These are phyloP conservation scores for Pampusana beccarii DNA, from an alignment of 2,113 vertebrate genomes.

Conservation along the genomic window DNA sequence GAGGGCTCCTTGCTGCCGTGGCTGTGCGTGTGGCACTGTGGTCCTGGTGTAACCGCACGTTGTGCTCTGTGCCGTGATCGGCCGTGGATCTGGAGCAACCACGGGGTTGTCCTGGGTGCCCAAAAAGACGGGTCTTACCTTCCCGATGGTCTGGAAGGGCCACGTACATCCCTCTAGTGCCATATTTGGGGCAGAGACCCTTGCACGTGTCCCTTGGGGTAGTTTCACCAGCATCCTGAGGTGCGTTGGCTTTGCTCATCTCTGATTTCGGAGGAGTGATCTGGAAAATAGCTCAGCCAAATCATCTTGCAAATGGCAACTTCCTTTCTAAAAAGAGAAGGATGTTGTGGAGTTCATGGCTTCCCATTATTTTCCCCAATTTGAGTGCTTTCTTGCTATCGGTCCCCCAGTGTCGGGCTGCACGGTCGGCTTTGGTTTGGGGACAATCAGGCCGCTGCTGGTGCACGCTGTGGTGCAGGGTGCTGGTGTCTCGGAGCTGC, in stretches of 20 bases:
- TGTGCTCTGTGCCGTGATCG: accelerated
- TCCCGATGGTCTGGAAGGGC: neutral
- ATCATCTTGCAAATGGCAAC: neutral
- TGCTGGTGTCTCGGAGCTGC: accelerated
- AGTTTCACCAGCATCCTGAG: neutral
- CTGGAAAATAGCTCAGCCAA: neutral
- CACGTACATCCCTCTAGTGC: accelerated
- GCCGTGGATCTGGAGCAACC: accelerated
- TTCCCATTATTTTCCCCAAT: constrained; percentile 31
- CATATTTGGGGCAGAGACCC: neutral
- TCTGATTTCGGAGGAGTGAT: neutral
- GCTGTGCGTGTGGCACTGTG: accelerated
- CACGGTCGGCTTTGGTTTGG: neutral
- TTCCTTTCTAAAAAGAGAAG: constrained; percentile 44
- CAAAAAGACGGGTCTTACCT: neutral
- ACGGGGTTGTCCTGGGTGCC: neutral
- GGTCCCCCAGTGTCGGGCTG: neutral
- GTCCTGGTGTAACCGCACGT: neutral
- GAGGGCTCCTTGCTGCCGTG: neutral
- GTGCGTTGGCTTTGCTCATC: accelerated
- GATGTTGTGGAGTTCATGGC: constrained; percentile 27
- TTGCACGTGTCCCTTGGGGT: no score
- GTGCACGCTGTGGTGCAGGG: accelerated
- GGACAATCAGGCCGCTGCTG: accelerated
- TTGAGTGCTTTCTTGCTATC: neutral